phyloP scores from a whole-genome alignment of 2,797 vertebrate species.

The Anguilla marmorata region DNA sequence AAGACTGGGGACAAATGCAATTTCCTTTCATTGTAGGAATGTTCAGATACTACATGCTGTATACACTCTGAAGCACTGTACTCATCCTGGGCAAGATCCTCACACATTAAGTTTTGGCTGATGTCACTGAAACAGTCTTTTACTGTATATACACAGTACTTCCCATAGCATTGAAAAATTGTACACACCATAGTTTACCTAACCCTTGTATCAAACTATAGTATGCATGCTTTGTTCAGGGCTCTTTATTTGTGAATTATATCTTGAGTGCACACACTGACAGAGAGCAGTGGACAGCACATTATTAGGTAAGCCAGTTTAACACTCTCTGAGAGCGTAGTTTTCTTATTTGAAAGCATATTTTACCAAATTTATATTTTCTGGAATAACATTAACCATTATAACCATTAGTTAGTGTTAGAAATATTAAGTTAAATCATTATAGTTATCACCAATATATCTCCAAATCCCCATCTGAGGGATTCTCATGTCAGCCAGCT shows the following conservation, averaged over 20 bases:
- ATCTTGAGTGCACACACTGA: background rate
- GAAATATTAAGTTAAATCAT: background rate
- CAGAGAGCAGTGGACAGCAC: background rate
- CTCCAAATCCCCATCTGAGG: background rate
- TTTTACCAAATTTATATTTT: background rate
- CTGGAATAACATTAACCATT: too few species aligned
- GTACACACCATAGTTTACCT: background rate
- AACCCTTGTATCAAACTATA: background rate
- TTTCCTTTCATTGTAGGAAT: conserved; percentile 64
- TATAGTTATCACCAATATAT: background rate
- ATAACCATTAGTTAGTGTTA: background rate
- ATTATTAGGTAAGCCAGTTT: background rate
- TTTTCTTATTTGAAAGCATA: background rate
- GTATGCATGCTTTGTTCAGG: background rate
- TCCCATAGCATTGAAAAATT: background rate
- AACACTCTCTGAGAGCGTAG: background rate
- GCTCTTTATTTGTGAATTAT: background rate
- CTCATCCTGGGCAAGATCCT: background rate
- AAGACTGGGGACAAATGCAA: conserved; percentile 60
- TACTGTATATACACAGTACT: background rate
- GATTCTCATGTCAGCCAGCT: background rate
- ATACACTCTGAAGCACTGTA: background rate
- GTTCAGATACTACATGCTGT: conserved; percentile 13
- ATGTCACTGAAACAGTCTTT: background rate
- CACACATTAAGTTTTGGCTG: background rate